Evolutionary conservation across 2,113 vertebrate genomes (phyloP), one percentile per base, ranked within the genome.

Genomic region (Mormyrus iriodes): DNA sequence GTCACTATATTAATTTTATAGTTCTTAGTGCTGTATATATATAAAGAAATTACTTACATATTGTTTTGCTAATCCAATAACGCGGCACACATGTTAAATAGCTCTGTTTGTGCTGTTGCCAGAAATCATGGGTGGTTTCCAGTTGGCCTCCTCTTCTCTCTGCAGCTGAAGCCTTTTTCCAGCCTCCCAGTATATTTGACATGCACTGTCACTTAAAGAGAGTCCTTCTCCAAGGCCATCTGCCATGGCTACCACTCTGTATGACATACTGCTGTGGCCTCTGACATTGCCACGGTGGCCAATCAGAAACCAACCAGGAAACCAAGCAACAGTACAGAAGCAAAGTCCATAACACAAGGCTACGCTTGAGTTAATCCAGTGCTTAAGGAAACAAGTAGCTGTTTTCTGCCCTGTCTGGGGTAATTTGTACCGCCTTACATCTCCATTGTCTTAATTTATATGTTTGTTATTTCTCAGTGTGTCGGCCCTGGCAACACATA

Each of bases 61-160:
- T 90, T 48, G 69, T 90, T 86, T 87, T 46, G 35, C 89, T 79
- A 55, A 85, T 87, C 88, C 88, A 82, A 86, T 90, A 90, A 87
- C 46, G 65, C 69, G n/a, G 89, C 61, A 85, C 89, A 87, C 85
- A 90, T 90, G 89, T 65, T 69, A 89, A 89, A 89, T 46, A 89
- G 58, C 58, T 86, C 35, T 86, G 55, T 15, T 42, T 89, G 89
- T 85, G 55, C 55, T 10, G 21, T 42, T 86, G 83, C 89, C 85
- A 90, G 65, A 42, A 90, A 31, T 52, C 61, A 49, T 87, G 85
- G 85, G 89, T 90, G 89, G 85, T 51, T 76, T 90, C 85, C 85
- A 87, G 61, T 90, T 90, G 89, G 89, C 85, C 65, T 27, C 61
- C 35, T 42, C 35, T 85, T 44, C 55, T 42, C 31, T 19, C 46